Conservation (phyloP, 2,113 vertebrate genomes). For the Agelaius phoeniceus region DNA sequence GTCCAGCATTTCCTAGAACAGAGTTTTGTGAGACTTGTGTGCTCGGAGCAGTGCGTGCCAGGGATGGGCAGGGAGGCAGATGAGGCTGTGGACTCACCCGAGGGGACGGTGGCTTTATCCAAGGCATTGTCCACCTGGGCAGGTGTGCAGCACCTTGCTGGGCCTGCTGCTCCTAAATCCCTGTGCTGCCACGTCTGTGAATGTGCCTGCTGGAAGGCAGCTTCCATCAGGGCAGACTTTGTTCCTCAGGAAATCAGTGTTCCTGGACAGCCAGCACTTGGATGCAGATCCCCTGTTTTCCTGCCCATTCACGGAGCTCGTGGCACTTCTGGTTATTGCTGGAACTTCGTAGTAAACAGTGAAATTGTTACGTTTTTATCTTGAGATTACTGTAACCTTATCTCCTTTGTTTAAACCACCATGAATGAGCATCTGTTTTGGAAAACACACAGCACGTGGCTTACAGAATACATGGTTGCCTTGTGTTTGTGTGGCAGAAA, state of each 20-base stretch:
- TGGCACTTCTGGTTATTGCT: background rate
- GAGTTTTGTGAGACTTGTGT: background rate
- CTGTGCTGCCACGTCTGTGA: background rate
- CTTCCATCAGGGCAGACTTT: background rate
- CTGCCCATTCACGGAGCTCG: accelerated
- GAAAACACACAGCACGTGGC: background rate
- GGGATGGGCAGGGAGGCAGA: background rate
- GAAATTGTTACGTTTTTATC: slow-evolving; percentile 31
- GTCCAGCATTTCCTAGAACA: background rate
- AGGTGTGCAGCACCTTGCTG: background rate
- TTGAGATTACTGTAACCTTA: slow-evolving; percentile 14
- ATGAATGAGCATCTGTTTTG: slow-evolving; percentile 13
- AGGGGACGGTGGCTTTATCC: accelerated
- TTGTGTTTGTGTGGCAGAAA: background rate
- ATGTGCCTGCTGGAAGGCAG: background rate
- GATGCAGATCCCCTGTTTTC: background rate
- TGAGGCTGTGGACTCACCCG: accelerated
- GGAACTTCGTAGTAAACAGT: slow-evolving; percentile 33
- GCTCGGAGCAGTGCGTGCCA: accelerated
- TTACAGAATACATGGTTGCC: background rate
- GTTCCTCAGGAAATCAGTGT: background rate
- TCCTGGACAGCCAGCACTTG: background rate
- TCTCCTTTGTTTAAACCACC: slow-evolving; percentile 47
- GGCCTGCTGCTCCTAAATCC: accelerated
- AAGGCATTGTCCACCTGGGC: background rate